Evolutionary conservation across 2,888 invertebrate genomes (phyloP), one percentile per base, ranked within the genome.

Genomic region (Catocala fraxini): DNA sequence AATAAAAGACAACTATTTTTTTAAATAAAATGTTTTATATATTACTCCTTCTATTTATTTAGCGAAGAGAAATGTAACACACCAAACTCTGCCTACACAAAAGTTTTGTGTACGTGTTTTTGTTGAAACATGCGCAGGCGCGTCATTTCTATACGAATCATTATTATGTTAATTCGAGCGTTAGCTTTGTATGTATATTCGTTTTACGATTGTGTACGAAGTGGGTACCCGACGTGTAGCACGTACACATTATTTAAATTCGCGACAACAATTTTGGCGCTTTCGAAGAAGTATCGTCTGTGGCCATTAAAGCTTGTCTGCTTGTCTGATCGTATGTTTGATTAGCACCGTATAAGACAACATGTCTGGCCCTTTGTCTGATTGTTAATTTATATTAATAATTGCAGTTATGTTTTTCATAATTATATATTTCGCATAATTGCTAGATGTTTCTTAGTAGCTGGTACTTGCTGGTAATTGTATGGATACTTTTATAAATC

Each of bases 121-220:
- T 47, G 33, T 51, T 41, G 33, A 12, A 52, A 62, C 48, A 57
- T 55, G 39, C 7, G 56, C 7, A 34, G 5, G 5, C 45, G 47
- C 41, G 41, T 34, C 46, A 35, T 39, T 33, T 42, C 51, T 56
- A 13, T 61, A 81, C 82, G 84, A 86, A 83, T 84, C 73, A 79
- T 80, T 76, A 79, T 84, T 86, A 88, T 89, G 86, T 75, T 86
- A 87, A 89, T 87, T 84, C 73, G 59, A 70, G 58, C 63, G 76
- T 80, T 73, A 80, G 83, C 85, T 89, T 87, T 85, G 87, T 84
- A 80, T 85, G 82, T 81, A 82, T 84, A 82, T 82, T 83, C 73
- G 75, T 70, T 79, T 51, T 55, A 63, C 13, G 63, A 55, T 56
- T 54, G 49, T 79, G 64, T 77, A 85, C 84, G 80, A 80, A 65